A percentile compares a stretch with the other conserved stretches of the same genome.
Evolutionary conservation across 1,140 invertebrate species (phyloP).

Genomic region (Phymorhynchus buccinoides): DNA sequence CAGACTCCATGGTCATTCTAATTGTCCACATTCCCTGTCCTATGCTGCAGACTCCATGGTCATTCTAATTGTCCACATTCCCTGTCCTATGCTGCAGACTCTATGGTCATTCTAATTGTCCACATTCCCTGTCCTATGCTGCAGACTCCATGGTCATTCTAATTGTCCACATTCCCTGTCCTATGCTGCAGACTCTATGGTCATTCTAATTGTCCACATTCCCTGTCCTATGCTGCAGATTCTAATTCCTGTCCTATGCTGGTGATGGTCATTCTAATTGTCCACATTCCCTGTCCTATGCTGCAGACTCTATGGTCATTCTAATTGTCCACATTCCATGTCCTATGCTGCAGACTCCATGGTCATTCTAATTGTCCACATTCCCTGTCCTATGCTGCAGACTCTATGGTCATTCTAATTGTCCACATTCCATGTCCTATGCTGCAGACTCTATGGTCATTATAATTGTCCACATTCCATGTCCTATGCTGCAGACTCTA

Average conservation of each 20-base stretch:
- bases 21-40: no score
- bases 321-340: neutral
- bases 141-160: conserved; percentile 92
- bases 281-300: conserved; percentile 40
- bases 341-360: neutral
- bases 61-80: no score
- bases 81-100: neutral
- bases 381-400: neutral
- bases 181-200: no score
- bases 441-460: no score
- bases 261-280: neutral
- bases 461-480: neutral
- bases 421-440: no score
- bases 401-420: no score
- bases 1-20: conserved; percentile 92
- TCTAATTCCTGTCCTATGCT: no score
- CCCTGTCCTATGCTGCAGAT: neutral
- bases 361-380: neutral
- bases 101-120: neutral
- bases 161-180: neutral
- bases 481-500: neutral
- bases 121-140: conserved; percentile 59
- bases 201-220: no score
- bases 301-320: conserved; percentile 93
- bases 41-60: no score